Percentiles rank a stretch among this genome's conserved stretches.
Evolutionary conservation across 2,888 invertebrate genomes (phyloP).

Genomic region (Sisyra nigra): DNA sequence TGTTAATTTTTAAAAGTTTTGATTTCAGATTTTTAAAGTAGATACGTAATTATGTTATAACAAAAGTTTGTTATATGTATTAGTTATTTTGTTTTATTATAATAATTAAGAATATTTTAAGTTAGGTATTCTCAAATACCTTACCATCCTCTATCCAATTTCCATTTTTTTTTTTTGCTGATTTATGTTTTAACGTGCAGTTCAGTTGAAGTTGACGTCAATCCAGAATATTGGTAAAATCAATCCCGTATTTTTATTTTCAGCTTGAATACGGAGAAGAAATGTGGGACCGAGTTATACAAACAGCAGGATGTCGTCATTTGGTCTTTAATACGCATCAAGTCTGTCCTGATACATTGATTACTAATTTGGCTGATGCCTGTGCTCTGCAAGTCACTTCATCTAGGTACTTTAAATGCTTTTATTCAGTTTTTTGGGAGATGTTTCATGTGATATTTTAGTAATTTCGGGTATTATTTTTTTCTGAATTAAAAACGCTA

Average conservation of each 20-base stretch:
- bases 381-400: slow-evolving; percentile 45
- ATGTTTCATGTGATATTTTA: slow-evolving; percentile 81
- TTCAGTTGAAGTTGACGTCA: no score
- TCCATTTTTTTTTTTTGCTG: no score
- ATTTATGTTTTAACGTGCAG: no score
- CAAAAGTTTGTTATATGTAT: no score
- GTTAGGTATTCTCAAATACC: no score
- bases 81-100: no score
- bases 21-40: no score
- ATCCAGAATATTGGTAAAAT: neutral
- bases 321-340: slow-evolving; percentile 69
- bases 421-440: slow-evolving; percentile 80
- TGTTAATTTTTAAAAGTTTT: no score
- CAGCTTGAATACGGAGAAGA: slow-evolving; percentile 68
- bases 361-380: slow-evolving; percentile 64
- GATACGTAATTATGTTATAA: no score
- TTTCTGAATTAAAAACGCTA: neutral
- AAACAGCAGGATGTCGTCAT: slow-evolving; percentile 52
- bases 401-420: slow-evolving; percentile 49
- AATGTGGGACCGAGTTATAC: slow-evolving; percentile 55
- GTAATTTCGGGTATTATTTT: slow-evolving; percentile 54
- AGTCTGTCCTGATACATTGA: slow-evolving; percentile 66
- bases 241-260: neutral
- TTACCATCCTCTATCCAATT: no score
- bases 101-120: no score